These are phyloP conservation scores for Gallinago undulata DNA, from an alignment of 2,113 vertebrate genomes.

Conservation along the genomic window DNA sequence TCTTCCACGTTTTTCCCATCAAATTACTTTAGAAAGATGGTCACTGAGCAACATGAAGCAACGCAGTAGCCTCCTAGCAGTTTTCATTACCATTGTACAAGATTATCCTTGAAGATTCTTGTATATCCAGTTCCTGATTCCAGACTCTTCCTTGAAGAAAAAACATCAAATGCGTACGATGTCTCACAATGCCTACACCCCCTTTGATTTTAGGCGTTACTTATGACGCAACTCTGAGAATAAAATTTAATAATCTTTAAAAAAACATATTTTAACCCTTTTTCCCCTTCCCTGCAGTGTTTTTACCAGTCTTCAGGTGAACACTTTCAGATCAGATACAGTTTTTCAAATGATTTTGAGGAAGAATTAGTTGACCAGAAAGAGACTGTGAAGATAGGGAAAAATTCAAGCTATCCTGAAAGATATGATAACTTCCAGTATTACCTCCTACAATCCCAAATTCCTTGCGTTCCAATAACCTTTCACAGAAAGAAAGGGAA, in stretches of 20 bases:
- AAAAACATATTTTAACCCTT: not conserved
- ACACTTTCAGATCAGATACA: not conserved
- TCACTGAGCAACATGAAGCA: not conserved
- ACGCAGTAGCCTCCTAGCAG: not conserved
- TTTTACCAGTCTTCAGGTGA: not conserved
- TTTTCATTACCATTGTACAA: not conserved
- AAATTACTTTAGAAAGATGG: not conserved
- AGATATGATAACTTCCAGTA: not conserved
- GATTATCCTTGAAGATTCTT: not conserved
- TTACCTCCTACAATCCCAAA: not conserved
- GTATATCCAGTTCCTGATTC: not conserved
- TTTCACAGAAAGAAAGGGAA: not conserved
- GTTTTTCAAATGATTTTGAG: not conserved
- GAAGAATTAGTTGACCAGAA: not conserved
- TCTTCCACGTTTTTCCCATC: not conserved
- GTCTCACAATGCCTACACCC: not conserved
- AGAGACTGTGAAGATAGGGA: not conserved
- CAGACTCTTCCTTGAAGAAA: not conserved
- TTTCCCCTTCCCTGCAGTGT: not conserved
- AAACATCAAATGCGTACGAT: not conserved
- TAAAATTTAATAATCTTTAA: not conserved
- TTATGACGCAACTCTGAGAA: not conserved
- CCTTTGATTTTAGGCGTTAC: not conserved
- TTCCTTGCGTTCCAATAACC: not conserved
- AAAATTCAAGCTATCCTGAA: not conserved